These are phyloP conservation scores for Pecten maximus DNA, from an alignment of 2,888 invertebrate species.

Conservation along the genomic window DNA sequence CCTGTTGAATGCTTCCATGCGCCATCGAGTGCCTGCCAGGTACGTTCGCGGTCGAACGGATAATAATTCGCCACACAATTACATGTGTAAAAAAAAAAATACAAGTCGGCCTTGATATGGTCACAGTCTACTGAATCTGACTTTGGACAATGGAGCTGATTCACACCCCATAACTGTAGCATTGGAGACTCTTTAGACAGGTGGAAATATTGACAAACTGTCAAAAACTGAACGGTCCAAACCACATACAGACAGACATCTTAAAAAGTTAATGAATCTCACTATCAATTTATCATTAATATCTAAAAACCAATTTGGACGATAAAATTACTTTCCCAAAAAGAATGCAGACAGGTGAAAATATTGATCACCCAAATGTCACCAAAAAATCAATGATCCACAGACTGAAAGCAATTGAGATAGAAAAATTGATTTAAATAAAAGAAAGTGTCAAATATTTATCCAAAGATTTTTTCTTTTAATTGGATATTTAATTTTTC, in stretches of 20 bases:
- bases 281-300: not conserved
- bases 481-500: not conserved
- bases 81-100: not conserved
- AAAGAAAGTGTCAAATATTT: not conserved
- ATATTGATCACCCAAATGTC: not conserved
- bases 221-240: not conserved
- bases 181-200: not conserved
- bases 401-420: too few relatives aligned
- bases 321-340: not conserved
- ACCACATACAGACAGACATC: not conserved
- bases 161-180: not conserved
- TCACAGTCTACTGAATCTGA: not conserved
- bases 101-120: not conserved
- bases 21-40: constrained; percentile 22
- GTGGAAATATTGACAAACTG: constrained; percentile 27
- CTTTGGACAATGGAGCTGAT: not conserved
- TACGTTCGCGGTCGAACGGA: not conserved
- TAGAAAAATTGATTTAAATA: not conserved
- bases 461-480: not conserved
- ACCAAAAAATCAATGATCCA: not conserved
- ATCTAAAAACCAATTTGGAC: not conserved
- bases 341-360: not conserved
- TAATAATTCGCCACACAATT: constrained; percentile 1
- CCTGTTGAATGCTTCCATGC: constrained; percentile 29
- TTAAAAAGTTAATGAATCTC: constrained; percentile 4